phyloP scores from a whole-genome alignment of 2,888 invertebrate genomes.

The Pollenia amentaria region DNA sequence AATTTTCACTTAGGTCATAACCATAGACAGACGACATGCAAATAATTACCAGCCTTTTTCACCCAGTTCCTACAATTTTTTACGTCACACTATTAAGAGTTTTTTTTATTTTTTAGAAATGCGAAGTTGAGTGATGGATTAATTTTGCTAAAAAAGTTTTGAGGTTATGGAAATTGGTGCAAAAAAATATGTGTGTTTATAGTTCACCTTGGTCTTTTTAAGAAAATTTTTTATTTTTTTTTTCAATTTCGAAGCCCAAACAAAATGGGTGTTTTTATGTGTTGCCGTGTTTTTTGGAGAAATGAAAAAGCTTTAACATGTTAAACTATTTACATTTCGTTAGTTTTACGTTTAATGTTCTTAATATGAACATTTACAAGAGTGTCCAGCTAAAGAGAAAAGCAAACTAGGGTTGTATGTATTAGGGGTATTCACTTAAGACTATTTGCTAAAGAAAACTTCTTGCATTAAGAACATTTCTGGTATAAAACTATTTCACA shows the following conservation, averaged over 20 bases:
- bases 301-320: neutral
- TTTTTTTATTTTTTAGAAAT: neutral
- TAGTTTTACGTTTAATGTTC: neutral
- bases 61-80: neutral
- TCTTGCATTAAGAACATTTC: too few relatives aligned
- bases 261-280: neutral
- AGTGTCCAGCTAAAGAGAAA: neutral
- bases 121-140: neutral
- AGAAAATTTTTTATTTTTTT: slow-evolving; percentile 11
- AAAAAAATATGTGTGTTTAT: neutral
- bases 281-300: neutral
- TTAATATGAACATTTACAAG: neutral
- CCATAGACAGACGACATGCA: neutral
- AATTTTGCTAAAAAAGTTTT: neutral
- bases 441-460: neutral
- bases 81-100: neutral
- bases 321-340: neutral
- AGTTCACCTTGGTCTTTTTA: slow-evolving; percentile 18
- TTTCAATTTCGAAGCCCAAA: neutral
- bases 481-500: too few relatives aligned
- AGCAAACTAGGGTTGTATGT: neutral
- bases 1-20: slow-evolving; percentile 1
- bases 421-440: slow-evolving; percentile 10
- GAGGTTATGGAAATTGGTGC: slow-evolving; percentile 5
- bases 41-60: neutral